Evolutionary conservation across 2,113 vertebrate species (phyloP).

Genomic region (Cichladusa arquata): DNA sequence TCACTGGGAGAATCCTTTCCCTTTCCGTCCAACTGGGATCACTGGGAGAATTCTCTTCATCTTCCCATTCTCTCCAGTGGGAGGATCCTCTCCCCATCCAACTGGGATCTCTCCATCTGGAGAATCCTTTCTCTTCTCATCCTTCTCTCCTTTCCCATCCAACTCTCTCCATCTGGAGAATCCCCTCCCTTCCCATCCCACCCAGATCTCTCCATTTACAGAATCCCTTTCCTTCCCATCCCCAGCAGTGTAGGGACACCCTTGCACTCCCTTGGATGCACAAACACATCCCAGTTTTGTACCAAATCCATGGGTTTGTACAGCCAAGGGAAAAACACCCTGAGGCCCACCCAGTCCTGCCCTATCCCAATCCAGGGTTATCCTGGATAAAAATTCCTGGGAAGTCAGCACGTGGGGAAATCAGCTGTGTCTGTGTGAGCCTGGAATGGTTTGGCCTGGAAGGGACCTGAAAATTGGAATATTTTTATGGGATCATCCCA

Average conservation of each 20-base stretch:
- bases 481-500: background rate
- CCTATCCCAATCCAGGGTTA: background rate
- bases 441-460: background rate
- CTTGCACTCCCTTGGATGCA: accelerated
- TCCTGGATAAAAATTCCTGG: background rate
- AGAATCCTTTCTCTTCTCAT: background rate
- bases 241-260: accelerated
- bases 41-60: background rate
- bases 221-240: background rate
- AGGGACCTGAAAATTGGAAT: background rate
- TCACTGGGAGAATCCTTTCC: background rate
- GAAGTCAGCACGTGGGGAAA: background rate
- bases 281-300: background rate
- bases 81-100: background rate
- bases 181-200: background rate
- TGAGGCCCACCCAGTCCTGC: accelerated
- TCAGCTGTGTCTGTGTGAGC: accelerated
- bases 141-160: background rate
- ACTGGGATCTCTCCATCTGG: background rate
- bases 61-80: background rate
- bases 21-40: too few relatives aligned
- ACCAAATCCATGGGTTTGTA: background rate
- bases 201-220: background rate
- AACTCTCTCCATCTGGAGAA: background rate
- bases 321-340: background rate